Evolutionary conservation across 2,888 invertebrate genomes (phyloP), one percentile per base, ranked within the genome.

Genomic region (Agrotis ipsilon): DNA sequence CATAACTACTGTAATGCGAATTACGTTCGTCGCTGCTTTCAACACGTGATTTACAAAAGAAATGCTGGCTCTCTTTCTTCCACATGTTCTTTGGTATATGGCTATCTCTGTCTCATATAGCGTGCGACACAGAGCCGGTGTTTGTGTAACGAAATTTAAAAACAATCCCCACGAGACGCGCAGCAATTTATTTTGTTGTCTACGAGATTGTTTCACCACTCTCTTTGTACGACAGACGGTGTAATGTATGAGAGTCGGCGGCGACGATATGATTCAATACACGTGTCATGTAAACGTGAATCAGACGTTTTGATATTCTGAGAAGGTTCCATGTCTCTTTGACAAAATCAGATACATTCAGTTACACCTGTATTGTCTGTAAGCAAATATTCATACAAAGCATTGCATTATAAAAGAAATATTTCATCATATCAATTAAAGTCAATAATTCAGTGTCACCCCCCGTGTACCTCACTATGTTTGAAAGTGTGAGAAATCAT

Each of bases 71-170:
- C 81, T 79, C 83, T 73, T 49, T 84, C 80, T n/a, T 72, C 59
- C 80, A 21, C 67, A 24, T 49, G 43, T 46, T 48, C 14, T 27
- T 21, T n/a, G 11, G 59, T 71, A 72, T 86, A 75, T 69, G 27
- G 45, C 68, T 66, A 71, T 91, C 90, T 85, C 86, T 49, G 51
- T 86, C 78, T 62, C 75, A 82, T 80, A 82, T 68, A 68, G 65
- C 74, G 72, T 70, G 72, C 39, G 80, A 75, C 76, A 83, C 80
- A 81, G 82, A 80, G 51, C 83, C 83, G 85, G 88, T 87, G 79
- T 87, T 88, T 83, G 83, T 86, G 88, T 94, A 94, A 94, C 93
- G 90, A 93, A 92, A 94, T 94, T 94, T 93, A 93, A 94, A 94
- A 94, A 94, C 94, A 94, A 94, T 94, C 89, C 93, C 89, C 89